phyloP scores from a whole-genome alignment of 2,888 invertebrate genomes.

The Agrotis puta region DNA sequence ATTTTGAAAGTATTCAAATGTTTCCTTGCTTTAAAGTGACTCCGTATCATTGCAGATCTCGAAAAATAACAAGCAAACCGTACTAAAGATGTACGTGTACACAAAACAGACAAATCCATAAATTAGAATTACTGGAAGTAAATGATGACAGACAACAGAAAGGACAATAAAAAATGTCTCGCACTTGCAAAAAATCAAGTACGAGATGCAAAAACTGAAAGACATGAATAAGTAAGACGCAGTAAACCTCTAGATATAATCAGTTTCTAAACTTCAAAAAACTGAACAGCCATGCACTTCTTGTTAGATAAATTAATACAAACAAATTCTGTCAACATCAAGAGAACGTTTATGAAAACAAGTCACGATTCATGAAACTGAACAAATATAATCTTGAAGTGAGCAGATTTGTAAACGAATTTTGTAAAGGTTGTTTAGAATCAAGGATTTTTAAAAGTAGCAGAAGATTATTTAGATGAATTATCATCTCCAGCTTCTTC shows the following conservation, averaged over 20 bases:
- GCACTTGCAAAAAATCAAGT: not conserved
- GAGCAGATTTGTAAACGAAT: slow-evolving; percentile 24
- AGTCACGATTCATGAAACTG: slow-evolving; percentile 30
- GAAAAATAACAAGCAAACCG: not conserved
- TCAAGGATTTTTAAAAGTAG: slow-evolving; percentile 19
- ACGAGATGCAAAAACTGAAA: not conserved
- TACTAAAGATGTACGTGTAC: not conserved
- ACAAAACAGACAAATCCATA: not conserved
- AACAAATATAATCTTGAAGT: slow-evolving; percentile 34
- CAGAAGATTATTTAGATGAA: not conserved
- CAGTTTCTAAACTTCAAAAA: not conserved
- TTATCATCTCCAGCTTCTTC: not conserved
- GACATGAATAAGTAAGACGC: not conserved
- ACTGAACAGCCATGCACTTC: not conserved
- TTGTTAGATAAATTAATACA: slow-evolving; percentile 26
- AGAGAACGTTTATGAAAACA: slow-evolving; percentile 5
- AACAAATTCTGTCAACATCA: slow-evolving; percentile 43
- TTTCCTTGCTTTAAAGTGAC: not conserved
- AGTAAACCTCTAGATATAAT: slow-evolving; percentile 3
- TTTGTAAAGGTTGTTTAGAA: slow-evolving; percentile 13
- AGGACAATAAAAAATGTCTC: not conserved
- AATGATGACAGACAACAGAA: not conserved
- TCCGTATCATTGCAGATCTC: not conserved
- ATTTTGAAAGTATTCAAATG: not conserved
- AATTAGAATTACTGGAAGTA: not conserved